Conservation (phyloP, 1,140 invertebrate species). For the Tetragonula clypearis region DNA sequence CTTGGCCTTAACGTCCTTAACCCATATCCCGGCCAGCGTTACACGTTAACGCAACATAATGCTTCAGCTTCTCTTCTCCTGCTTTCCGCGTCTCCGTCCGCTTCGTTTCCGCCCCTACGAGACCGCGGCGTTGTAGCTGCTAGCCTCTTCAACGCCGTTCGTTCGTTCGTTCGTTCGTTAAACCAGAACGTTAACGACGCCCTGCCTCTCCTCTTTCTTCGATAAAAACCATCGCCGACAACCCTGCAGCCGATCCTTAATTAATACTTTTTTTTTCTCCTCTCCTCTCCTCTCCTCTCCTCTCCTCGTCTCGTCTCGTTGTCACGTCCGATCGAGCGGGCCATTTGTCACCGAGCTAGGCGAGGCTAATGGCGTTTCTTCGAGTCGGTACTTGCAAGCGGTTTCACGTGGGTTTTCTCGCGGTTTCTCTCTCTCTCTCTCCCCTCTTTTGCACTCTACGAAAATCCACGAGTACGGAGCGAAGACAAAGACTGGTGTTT, state of each 20-base stretch:
- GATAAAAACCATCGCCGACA: constrained; percentile 27
- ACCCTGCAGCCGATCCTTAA: constrained; percentile 17
- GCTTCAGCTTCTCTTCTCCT: constrained; percentile 46
- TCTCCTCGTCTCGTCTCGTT: not conserved
- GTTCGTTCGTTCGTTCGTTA: constrained; percentile 31
- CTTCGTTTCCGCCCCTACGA: too few relatives aligned
- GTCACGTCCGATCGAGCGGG: constrained; percentile 11
- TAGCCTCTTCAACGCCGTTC: not conserved
- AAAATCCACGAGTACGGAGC: too few relatives aligned
- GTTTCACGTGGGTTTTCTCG: too few relatives aligned
- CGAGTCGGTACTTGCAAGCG: too few relatives aligned
- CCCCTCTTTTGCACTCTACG: too few relatives aligned
- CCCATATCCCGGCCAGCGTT: constrained; percentile 48
- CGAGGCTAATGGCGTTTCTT: not conserved
- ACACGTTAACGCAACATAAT: constrained; percentile 53
- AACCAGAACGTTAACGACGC: constrained; percentile 47
- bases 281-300: too few relatives aligned
- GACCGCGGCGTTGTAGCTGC: not conserved
- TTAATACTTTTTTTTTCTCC: constrained; percentile 30
- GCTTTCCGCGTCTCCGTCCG: not conserved
- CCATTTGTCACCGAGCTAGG: not conserved
- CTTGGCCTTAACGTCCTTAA: constrained; percentile 58
- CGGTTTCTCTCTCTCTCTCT: too few relatives aligned
- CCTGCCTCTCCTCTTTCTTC: constrained; percentile 18
- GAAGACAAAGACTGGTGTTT: too few relatives aligned